A percentile compares a stretch with the other conserved stretches of the same genome.
phyloP scores from a whole-genome alignment of 2,888 invertebrate genomes.

The Pyralis farinalis region DNA sequence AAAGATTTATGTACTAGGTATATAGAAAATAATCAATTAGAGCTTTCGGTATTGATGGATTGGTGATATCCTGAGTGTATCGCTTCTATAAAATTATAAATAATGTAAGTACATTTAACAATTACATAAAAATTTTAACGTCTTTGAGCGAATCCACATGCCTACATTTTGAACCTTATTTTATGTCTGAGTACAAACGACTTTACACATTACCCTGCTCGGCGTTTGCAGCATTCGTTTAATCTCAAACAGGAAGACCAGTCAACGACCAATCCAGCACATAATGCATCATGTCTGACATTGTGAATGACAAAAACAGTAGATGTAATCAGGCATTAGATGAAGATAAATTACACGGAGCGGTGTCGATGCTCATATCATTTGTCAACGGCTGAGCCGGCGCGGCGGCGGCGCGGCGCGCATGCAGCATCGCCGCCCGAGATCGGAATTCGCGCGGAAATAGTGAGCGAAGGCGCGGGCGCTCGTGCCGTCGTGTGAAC shows the following conservation, averaged over 20 bases:
- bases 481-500: slow-evolving; percentile 55
- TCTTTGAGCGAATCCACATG: no score
- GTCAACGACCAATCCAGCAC: slow-evolving; percentile 22
- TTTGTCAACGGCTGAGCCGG: slow-evolving; percentile 28
- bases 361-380: slow-evolving; percentile 33
- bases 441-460: slow-evolving; percentile 37
- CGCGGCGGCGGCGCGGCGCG: no score
- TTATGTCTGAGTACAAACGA: no score
- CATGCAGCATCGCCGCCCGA: slow-evolving; percentile 21
- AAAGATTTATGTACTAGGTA: no score
- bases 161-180: no score
- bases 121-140: no score
- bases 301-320: slow-evolving; percentile 38
- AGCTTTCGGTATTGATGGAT: no score
- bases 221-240: background rate
- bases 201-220: no score
- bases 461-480: slow-evolving; percentile 22
- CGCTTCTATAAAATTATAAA: no score
- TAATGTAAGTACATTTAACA: no score
- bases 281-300: slow-evolving; percentile 31
- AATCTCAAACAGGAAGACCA: slow-evolving; percentile 3
- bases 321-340: slow-evolving; percentile 40
- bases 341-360: slow-evolving; percentile 39
- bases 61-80: no score
- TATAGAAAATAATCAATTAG: no score